These are phyloP conservation scores for Ceryle rudis DNA, from an alignment of 2,797 vertebrate species.

Conservation along the genomic window DNA sequence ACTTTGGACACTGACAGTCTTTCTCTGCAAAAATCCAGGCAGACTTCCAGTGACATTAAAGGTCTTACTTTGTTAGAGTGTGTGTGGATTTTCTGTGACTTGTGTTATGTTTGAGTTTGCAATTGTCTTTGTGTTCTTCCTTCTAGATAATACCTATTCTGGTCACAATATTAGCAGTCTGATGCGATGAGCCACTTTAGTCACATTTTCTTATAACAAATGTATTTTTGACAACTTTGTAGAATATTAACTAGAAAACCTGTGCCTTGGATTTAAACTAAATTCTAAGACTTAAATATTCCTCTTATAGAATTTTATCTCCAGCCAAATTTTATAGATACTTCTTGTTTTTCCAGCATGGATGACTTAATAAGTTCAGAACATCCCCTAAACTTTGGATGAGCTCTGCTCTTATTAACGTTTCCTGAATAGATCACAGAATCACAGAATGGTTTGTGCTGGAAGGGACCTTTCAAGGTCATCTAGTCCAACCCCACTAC, in stretches of 20 bases:
- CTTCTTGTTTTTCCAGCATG: not conserved
- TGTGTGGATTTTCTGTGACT: not conserved
- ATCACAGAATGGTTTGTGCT: no score
- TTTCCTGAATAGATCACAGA: not conserved
- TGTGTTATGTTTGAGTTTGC: not conserved
- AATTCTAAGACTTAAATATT: not conserved
- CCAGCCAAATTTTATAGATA: not conserved
- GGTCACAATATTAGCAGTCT: not conserved
- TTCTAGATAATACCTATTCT: not conserved
- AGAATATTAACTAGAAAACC: not conserved
- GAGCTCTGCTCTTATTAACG: not conserved
- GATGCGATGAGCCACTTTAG: not conserved
- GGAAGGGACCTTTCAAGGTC: no score
- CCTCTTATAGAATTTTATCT: not conserved
- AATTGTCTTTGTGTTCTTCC: not conserved
- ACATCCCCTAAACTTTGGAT: not conserved
- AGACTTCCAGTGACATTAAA: not conserved
- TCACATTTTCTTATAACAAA: not conserved
- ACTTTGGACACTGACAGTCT: not conserved
- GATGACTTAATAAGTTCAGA: not conserved
- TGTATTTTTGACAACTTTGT: not conserved
- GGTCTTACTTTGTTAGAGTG: not conserved
- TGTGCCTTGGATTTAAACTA: not conserved
- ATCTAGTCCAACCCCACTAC: no score
- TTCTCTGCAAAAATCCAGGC: not conserved